A percentile compares a stretch with the other conserved stretches of the same genome.
phyloP scores from a whole-genome alignment of 2,797 vertebrate species.

The Lycodopsis pacificus region DNA sequence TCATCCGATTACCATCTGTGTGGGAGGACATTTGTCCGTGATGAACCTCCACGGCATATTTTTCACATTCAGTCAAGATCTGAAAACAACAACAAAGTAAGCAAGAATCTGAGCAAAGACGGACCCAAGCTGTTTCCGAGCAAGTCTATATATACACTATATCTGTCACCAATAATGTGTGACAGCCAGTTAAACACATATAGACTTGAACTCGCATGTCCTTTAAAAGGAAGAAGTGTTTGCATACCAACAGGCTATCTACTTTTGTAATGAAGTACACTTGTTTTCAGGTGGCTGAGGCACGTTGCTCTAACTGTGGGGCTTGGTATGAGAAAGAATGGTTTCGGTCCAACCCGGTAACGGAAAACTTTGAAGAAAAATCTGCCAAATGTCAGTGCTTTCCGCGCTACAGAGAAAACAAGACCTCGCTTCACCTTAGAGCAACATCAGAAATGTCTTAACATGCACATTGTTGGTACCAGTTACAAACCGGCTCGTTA shows the following conservation, averaged over 20 bases:
- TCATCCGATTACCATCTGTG: conserved; percentile 5
- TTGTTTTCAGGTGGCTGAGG: conserved; percentile 6
- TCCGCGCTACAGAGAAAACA: background rate
- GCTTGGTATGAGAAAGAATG: background rate
- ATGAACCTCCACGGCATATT: conserved; percentile 12
- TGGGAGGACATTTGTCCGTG: conserved; percentile 32
- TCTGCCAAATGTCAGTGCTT: background rate
- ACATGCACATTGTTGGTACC: background rate
- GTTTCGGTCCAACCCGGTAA: background rate
- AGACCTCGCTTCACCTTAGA: background rate
- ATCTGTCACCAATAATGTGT: background rate
- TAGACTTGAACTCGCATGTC: conserved; percentile 25
- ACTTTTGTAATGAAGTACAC: conserved; percentile 6
- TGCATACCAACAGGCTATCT: background rate
- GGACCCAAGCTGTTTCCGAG: background rate
- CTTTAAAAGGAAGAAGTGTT: background rate
- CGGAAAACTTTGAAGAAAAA: background rate
- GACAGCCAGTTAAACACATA: conserved; percentile 25
- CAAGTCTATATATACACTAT: background rate
- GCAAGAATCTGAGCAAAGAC: background rate
- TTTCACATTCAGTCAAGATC: conserved; percentile 1
- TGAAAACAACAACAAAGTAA: background rate
- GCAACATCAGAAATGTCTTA: background rate
- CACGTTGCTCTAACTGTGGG: background rate
- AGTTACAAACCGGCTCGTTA: background rate